A percentile compares a stretch with the other conserved stretches of the same genome.
phyloP scores from a whole-genome alignment of 2,888 invertebrate species.

The Vesta saturnalis region DNA sequence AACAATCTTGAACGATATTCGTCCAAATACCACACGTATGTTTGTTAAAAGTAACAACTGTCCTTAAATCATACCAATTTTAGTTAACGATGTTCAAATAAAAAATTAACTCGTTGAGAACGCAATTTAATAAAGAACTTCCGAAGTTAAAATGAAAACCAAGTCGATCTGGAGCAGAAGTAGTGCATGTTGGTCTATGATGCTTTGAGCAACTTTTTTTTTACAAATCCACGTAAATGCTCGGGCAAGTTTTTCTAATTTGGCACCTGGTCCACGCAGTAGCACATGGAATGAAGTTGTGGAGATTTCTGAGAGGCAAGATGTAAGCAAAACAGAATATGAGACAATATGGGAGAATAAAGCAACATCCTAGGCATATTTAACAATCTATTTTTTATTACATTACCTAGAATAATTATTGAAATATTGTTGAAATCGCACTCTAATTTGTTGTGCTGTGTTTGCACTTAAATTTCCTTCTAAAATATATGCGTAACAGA shows the following conservation, averaged over 20 bases:
- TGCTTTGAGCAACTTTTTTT: background rate
- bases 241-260: background rate
- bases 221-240: background rate
- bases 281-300: background rate
- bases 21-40: background rate
- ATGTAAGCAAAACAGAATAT: background rate
- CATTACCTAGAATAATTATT: too few species aligned
- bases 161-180: background rate
- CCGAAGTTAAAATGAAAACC: background rate
- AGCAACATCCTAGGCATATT: too few species aligned
- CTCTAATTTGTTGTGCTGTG: background rate
- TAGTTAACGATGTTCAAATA: background rate
- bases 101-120: too few species aligned
- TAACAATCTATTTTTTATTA: too few species aligned
- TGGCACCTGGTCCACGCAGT: background rate
- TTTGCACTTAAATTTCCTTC: background rate
- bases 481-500: background rate
- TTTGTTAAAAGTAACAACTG: background rate
- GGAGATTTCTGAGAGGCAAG: background rate
- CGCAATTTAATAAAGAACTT: too few species aligned
- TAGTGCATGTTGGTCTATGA: background rate
- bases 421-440: background rate
- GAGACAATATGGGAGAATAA: too few species aligned
- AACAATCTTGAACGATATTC: background rate
- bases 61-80: background rate